phyloP scores from a whole-genome alignment of 2,113 vertebrate genomes.

The Electrona antarctica region DNA sequence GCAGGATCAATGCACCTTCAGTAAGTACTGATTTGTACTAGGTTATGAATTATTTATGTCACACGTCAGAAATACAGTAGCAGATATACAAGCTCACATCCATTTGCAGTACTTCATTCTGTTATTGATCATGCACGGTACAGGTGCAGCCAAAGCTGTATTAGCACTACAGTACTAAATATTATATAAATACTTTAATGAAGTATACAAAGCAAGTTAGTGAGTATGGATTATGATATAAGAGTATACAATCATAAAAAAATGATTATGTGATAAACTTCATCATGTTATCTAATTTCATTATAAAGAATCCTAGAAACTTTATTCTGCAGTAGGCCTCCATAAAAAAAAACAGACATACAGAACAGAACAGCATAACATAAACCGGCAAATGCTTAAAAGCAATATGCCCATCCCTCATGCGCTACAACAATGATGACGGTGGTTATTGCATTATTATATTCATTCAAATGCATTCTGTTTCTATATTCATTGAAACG shows the following conservation, averaged over 20 bases:
- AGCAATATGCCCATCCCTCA: background rate
- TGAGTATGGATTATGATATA: background rate
- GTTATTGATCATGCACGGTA: background rate
- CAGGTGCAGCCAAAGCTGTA: background rate
- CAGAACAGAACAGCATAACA: background rate
- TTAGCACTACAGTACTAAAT: background rate
- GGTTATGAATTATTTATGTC: too few species aligned
- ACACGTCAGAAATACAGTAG: too few species aligned
- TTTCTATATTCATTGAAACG: slow-evolving; percentile 6
- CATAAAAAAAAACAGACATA: background rate
- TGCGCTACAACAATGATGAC: background rate
- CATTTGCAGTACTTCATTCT: background rate
- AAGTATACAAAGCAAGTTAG: background rate
- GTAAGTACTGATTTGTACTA: background rate
- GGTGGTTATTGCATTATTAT: slow-evolving; percentile 5
- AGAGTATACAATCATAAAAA: background rate
- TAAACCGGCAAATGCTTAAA: background rate
- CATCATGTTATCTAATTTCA: too few species aligned
- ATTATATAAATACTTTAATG: background rate
- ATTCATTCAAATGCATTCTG: background rate
- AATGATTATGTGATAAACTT: background rate
- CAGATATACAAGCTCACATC: too few species aligned
- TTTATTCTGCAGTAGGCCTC: background rate
- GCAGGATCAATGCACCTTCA: background rate
- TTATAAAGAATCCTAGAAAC: too few species aligned